Base-by-base conservation (phyloP, 2,888 invertebrate genomes). In the Gastracanthus pulcherrimus region DNA sequence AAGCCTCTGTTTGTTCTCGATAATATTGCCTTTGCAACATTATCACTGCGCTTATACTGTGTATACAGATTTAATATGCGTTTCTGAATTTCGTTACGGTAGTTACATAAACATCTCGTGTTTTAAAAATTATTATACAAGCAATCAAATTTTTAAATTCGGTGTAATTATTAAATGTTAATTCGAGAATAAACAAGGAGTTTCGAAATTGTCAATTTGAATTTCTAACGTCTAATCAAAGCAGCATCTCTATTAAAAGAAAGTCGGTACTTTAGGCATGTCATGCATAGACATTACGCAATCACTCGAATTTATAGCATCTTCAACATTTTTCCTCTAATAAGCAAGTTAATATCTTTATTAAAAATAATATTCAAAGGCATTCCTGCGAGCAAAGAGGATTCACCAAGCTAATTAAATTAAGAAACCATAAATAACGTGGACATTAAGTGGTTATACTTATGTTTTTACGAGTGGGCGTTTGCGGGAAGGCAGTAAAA, bases 371-470 rank as follows among this genome's bases (percentile, higher is more conserved):
- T 60, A 23, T 4, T 41, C n/a, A n/a, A n/a, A n/a, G n/a, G n/a
- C n/a, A n/a, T 26, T 3, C 16, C 19, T 26, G 7, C 1, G 51
- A 6, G 31, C 34, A 62, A 62, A 11, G 2, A 69, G n/a, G 48
- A 48, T n/a, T 16, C 36, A 29, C 3, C 19, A 2, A 23, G 3
- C 23, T 62, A 75, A 75, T 48, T 48, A 48, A 75, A 75, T 69
- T 69, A 76, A 41, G 67, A 76, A 69, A 58, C 3, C 41, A 38
- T 69, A 76, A 67, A 76, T 76, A 76, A 41, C 2, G 9, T 31
- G 19, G 26, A 23, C 55, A 26, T 23, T 23, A 55, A 23, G 55
- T 9, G 23, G 6, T 2, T n/a, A n/a, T 45, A 45, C 45, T 45
- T 45, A 45, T n/a, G n/a, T 45, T 13, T 45, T 45, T 26, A 9